phyloP scores from a whole-genome alignment of 2,797 vertebrate species.

The Myotis findleyi region DNA sequence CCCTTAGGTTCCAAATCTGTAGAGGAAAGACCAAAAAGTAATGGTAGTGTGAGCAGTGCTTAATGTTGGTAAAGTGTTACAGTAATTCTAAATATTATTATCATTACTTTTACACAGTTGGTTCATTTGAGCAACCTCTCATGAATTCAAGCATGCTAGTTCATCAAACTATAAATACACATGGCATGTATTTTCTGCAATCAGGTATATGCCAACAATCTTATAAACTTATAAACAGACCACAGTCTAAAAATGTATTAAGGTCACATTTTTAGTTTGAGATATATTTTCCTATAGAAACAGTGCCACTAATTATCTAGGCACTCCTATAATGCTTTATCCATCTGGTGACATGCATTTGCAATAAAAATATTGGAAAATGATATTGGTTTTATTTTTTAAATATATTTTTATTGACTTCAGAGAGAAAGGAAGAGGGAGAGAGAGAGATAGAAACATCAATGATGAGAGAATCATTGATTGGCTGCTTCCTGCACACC shows the following conservation, averaged over 20 bases:
- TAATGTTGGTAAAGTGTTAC: conserved; percentile 59
- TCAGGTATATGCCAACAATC: neutral
- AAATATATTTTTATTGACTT: too few relatives aligned
- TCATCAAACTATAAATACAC: conserved; percentile 49
- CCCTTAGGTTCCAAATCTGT: conserved; percentile 45
- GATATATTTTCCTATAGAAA: neutral
- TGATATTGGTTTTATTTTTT: neutral
- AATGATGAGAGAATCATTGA: too few relatives aligned
- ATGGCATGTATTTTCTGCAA: neutral
- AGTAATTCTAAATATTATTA: conserved; percentile 71
- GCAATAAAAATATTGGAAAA: neutral
- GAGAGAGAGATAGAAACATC: too few relatives aligned
- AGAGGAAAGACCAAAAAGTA: conserved; percentile 49
- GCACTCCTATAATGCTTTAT: neutral
- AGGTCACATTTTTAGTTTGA: neutral
- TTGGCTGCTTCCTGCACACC: too few relatives aligned
- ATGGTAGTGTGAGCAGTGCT: conserved; percentile 51
- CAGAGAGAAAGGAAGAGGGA: too few relatives aligned
- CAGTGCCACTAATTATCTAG: neutral
- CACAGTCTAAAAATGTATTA: neutral
- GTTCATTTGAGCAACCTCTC: conserved; percentile 55
- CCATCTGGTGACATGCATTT: neutral
- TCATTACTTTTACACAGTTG: conserved; percentile 66
- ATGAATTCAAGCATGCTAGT: conserved; percentile 61
- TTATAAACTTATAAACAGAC: neutral